Conservation (phyloP, 2,113 vertebrate genomes). For the Trachemys scripta region DNA sequence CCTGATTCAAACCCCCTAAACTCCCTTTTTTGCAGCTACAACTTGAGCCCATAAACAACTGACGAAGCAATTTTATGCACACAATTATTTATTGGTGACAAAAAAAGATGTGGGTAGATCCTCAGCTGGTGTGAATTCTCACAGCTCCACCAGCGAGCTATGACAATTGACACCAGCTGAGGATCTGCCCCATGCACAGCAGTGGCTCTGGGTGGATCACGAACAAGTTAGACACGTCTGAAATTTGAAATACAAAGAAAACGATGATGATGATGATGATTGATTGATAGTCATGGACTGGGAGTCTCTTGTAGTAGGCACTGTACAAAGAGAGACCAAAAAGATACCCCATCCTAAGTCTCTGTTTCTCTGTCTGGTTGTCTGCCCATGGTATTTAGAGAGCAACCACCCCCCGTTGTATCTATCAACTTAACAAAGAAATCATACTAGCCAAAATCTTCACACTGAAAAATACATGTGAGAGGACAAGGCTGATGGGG, state of each 20-base stretch:
- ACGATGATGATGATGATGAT: not conserved
- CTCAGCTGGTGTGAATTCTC: not conserved
- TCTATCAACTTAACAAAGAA: not conserved
- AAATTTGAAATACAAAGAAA: not conserved
- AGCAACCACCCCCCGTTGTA: not conserved
- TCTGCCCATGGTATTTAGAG: not conserved
- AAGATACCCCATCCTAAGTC: not conserved
- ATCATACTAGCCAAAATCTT: not conserved
- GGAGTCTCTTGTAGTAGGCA: not conserved
- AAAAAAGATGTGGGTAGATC: not conserved
- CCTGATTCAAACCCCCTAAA: not conserved
- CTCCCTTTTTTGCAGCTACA: not conserved
- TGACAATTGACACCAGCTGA: not conserved
- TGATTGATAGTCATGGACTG: not conserved
- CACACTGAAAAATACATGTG: not conserved
- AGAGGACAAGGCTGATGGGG: not conserved
- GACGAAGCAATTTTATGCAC: not conserved
- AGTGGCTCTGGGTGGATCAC: constrained; percentile 10
- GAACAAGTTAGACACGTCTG: not conserved
- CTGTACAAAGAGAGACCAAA: constrained; percentile 15
- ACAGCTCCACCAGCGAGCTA: not conserved
- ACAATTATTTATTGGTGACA: not conserved
- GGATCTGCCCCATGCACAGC: not conserved
- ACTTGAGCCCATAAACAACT: not conserved
- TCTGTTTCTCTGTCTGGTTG: not conserved